Conservation (phyloP, 35 echinoderm and acorn worm genomes). For the Lytechinus pictus region DNA sequence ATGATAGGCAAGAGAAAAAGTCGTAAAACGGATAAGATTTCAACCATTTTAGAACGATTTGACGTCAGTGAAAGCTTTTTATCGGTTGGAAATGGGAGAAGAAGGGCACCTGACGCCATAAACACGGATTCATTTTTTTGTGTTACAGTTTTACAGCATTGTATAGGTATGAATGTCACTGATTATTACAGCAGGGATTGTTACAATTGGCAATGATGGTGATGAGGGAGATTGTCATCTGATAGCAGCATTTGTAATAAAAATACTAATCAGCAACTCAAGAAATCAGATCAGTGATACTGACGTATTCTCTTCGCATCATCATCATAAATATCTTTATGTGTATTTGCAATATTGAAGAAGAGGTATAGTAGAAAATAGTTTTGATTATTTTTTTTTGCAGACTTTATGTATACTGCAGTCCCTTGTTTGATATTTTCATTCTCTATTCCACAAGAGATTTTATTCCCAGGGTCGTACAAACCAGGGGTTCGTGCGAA, state of each 20-base stretch:
- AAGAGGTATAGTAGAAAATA: too few relatives aligned
- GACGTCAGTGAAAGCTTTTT: not conserved
- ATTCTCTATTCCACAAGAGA: too few relatives aligned
- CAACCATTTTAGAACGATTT: not conserved
- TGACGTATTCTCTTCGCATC: too few relatives aligned
- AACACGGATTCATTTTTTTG: not conserved
- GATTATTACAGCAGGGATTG: not conserved
- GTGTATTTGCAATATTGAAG: too few relatives aligned
- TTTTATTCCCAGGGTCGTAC: too few relatives aligned
- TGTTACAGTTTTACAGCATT: not conserved
- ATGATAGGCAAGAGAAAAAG: not conserved
- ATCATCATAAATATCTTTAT: too few relatives aligned
- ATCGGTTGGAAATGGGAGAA: not conserved
- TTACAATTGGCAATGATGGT: conserved; percentile 1
- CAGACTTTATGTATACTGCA: too few relatives aligned
- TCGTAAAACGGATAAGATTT: conserved; percentile 24
- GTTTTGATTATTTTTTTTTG: too few relatives aligned
- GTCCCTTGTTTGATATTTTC: too few relatives aligned
- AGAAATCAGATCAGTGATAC: not conserved
- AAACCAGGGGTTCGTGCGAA: too few relatives aligned
- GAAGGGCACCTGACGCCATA: not conserved
- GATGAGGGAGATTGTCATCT: not conserved
- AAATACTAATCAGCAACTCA: not conserved
- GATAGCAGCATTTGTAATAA: not conserved
- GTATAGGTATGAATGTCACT: not conserved